Conservation (phyloP, 92 coral and sea anemone species). For the Blastomussa wellsi region DNA sequence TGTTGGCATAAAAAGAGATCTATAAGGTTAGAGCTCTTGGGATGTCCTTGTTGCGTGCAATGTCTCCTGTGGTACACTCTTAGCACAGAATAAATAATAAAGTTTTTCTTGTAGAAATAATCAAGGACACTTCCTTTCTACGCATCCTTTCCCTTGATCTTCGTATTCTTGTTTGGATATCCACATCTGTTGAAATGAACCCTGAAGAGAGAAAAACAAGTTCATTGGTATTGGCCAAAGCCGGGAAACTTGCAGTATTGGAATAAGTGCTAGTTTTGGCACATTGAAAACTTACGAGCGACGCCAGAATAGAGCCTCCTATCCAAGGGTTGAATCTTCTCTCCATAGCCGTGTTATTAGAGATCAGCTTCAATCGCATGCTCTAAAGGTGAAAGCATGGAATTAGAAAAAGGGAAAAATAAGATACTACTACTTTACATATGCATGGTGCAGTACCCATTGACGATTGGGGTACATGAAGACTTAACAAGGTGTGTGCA, state of each 20-base stretch:
- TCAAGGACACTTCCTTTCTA: constrained; percentile 95
- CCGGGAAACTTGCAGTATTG: background rate
- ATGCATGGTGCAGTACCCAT: too few species aligned
- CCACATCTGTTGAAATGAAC: constrained; percentile 99
- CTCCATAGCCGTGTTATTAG: constrained; percentile 87
- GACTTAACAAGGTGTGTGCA: too few species aligned
- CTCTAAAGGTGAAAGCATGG: constrained; percentile 74
- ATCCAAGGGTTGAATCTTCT: constrained; percentile 97
- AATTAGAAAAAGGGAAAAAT: too few species aligned
- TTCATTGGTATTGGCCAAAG: background rate
- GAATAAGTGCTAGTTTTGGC: background rate
- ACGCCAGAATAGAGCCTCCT: constrained; percentile 96
- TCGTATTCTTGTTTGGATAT: constrained; percentile 97
- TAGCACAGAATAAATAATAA: background rate
- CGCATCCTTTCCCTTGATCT: constrained; percentile 96
- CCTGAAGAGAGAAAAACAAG: constrained; percentile 50
- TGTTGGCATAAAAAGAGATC: background rate
- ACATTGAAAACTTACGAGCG: constrained; percentile 68
- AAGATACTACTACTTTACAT: too few species aligned
- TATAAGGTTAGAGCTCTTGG: background rate
- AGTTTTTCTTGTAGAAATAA: background rate
- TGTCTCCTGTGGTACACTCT: background rate
- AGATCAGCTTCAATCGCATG: constrained; percentile 89
- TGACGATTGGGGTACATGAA: too few species aligned
- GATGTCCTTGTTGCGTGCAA: background rate